These are phyloP conservation scores for Cryptoprocta ferox DNA, from an alignment of 2,797 vertebrate species.

Conservation along the genomic window DNA sequence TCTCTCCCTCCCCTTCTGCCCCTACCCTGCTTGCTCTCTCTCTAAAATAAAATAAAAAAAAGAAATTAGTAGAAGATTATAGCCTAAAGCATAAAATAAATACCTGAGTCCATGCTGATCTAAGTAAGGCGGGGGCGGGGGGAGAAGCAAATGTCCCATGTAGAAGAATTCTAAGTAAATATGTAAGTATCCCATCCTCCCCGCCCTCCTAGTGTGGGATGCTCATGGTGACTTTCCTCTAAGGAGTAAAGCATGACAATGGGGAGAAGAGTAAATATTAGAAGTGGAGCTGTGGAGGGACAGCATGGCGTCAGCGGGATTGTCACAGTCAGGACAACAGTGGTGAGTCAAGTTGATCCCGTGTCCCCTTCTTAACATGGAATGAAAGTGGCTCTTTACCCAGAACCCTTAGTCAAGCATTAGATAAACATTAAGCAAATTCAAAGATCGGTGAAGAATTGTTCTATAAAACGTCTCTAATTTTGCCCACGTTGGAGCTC, in stretches of 20 bases:
- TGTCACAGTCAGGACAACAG: accelerated
- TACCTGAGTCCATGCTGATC: no score
- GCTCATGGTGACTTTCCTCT: neutral
- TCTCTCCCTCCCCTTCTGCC: no score
- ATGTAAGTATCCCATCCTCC: no score
- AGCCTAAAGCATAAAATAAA: neutral
- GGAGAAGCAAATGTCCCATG: neutral
- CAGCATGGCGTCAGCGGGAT: accelerated
- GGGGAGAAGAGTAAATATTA: neutral
- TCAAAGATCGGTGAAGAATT: no score
- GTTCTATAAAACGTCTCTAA: neutral
- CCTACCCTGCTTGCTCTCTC: no score
- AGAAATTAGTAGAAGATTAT: neutral
- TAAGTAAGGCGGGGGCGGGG: no score
- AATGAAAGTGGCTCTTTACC: neutral
- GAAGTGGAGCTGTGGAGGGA: neutral
- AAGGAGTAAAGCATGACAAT: neutral
- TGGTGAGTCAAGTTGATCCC: accelerated
- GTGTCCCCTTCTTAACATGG: accelerated
- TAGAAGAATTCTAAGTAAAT: neutral
- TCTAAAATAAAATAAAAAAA: no score
- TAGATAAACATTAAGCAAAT: neutral
- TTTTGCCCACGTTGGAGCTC: neutral
- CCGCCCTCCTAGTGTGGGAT: neutral
- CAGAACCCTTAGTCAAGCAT: neutral